Base-by-base conservation (phyloP, 1,140 invertebrate species). In the Archivesica marissinica region DNA sequence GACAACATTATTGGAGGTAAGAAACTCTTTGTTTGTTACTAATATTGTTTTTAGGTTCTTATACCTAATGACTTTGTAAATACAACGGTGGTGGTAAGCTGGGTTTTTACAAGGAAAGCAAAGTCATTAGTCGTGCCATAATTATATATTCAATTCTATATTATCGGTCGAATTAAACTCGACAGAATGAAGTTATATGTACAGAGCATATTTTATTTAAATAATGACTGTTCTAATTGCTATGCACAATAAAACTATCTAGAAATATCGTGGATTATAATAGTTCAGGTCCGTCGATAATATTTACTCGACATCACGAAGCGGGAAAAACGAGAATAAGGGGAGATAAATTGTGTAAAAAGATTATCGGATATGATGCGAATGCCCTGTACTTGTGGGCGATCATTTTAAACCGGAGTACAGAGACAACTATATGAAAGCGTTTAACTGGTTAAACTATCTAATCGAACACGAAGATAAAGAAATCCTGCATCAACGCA, bases 341-440 rank as follows among this genome's bases (percentile, higher is more conserved):
- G n/a, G 59, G 39, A 39, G 44, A 20, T 44, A 77, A 75, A 39
- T 47, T 33, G 1, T 86, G 80, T 41, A 0, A 77, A 41, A 80
- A 59, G 38, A 66, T 85, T 1, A 30, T 87, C 3, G 88, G 78
- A 6, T 87, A 66, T 50, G 86, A 89, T 38, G 83, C 83, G 3
- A 89, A 86, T 70, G 79, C 81, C 28, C 30, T 89, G 13, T 87
- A 89, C 66, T 35, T 89, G 3, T 82, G 79, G 74, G 61, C 78
- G 9, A 68, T 89, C 11, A 61, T 20, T 86, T 82, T 41, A 41
- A 74, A 28, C 77, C 85, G 1, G 54, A 74, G 56, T 50, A 56
- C 17, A 25, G 78, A 17, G 72, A 81, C n/a, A 66, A 54, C 30
- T 82, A 77, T 30, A 70, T 70, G 66, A 35, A 23, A 23, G 61